Base-by-base conservation (phyloP, 2,113 vertebrate genomes). In the Phalacrocorax aristotelis region DNA sequence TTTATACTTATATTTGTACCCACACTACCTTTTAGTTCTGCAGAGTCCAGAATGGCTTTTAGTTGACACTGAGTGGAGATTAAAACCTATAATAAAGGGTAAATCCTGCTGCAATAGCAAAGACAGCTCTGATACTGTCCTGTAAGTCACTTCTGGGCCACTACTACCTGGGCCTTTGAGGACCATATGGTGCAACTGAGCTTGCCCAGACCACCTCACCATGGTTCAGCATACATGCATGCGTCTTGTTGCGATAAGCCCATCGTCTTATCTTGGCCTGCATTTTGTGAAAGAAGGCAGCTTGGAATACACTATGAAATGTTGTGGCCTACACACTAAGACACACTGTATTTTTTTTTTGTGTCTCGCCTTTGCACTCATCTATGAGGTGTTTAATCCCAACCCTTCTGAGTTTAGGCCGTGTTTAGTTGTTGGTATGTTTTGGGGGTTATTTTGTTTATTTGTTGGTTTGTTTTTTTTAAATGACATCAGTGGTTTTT, bases 191-290 rank as follows among this genome's bases (percentile, higher is more conserved):
- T 86, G 13, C 42, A 76, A 58, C 17, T 1, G 1, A 30, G 21
- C 42, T 71, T 5, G 2, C 36, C 15, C 66, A 79, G 46, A 61
- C 19, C 29, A 90, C 38, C 26, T 85, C 66, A 23, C 15, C 44
- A 7, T 7, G 18, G 49, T 34, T 82, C 30, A 60, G 7, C 0
- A 0, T 27, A 23, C 18, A 46, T 1, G 1, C 0, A 0, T 11
- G 17, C 42, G 57, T 9, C 17, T 17, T 44, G 4, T 19, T 42
- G 15, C 42, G 26, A 29, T 38, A 44, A 77, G 3, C 26, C 20
- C 12, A 3, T 18, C 4, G 1, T 44, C 36, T 48, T 64, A 46
- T 65, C 54, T 61, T 62, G 25, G 69, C 36, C 29, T 74, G 15
- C 23, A 44, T 78, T 82, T 85, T 90, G 51, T 62, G 25, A 49